These are phyloP conservation scores for Drosophila flavopinicola DNA, from an alignment of 2,888 invertebrate species.

Conservation along the genomic window DNA sequence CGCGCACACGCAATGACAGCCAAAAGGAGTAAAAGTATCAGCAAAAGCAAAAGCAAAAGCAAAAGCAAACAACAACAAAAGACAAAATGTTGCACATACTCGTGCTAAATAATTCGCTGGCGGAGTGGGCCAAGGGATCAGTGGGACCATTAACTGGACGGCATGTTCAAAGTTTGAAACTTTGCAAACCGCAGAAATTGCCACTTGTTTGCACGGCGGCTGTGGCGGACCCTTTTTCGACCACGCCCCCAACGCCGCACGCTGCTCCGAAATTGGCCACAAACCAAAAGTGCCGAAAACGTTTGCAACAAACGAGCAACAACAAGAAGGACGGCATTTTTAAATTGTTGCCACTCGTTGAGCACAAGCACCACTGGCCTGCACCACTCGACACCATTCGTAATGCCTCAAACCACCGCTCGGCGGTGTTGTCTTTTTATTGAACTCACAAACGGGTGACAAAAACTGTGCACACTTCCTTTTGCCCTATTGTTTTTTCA, in stretches of 20 bases:
- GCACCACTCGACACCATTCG: constrained; percentile 51
- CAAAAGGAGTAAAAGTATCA: constrained; percentile 25
- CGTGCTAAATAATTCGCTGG: constrained; percentile 14
- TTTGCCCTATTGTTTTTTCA: constrained; percentile 6
- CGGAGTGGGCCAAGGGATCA: background rate
- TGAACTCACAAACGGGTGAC: constrained; percentile 54
- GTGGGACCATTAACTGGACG: constrained; percentile 27
- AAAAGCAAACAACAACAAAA: background rate
- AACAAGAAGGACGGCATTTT: constrained; percentile 23
- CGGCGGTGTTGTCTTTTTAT: constrained; percentile 53
- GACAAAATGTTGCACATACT: constrained; percentile 11
- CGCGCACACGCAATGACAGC: constrained; percentile 30
- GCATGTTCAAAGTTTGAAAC: constrained; percentile 64
- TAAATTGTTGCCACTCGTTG: constrained; percentile 72
- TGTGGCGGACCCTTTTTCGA: constrained; percentile 32
- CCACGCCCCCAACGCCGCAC: constrained; percentile 39
- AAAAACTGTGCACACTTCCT: constrained; percentile 44
- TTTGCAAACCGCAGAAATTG: constrained; percentile 68
- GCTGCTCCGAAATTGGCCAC: constrained; percentile 72
- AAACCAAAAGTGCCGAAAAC: constrained; percentile 76
- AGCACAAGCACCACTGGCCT: constrained; percentile 49
- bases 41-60: constrained; percentile 7
- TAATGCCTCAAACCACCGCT: constrained; percentile 12
- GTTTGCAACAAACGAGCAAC: constrained; percentile 42
- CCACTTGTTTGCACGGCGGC: constrained; percentile 69